Conservation (phyloP, 2,797 vertebrate genomes). For the Sebastes oblongus region DNA sequence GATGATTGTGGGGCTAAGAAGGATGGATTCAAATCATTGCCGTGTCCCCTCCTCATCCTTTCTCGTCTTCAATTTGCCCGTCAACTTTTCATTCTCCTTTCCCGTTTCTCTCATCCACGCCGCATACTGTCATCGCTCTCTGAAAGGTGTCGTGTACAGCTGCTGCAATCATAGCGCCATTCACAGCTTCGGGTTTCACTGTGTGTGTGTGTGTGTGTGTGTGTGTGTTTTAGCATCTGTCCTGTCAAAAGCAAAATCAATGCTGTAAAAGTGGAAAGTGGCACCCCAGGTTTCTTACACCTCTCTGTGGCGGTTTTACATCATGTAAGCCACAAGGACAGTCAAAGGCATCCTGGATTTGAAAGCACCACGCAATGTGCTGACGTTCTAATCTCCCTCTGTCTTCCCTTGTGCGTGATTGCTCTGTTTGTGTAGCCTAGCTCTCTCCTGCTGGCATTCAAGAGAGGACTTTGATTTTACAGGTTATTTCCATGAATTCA, state of each 20-base stretch:
- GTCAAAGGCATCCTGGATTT: constrained; percentile 35
- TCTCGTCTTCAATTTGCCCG: background rate
- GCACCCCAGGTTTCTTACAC: constrained; percentile 49
- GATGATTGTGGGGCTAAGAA: constrained; percentile 25
- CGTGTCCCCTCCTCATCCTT: background rate
- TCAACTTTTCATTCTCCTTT: constrained; percentile 7
- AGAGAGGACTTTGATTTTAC: constrained; percentile 35
- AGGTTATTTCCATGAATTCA: constrained; percentile 43
- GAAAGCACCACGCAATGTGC: background rate
- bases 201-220: background rate
- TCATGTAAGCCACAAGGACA: constrained; percentile 67
- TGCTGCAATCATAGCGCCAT: constrained; percentile 4
- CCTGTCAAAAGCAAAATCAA: constrained; percentile 24
- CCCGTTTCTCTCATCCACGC: background rate
- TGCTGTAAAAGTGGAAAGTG: constrained; percentile 23
- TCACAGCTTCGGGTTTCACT: background rate
- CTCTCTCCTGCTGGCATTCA: constrained; percentile 5
- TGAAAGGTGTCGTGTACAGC: background rate
- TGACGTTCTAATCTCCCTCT: constrained; percentile 22
- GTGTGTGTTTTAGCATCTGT: background rate
- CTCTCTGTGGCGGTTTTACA: constrained; percentile 53
- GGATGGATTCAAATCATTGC: constrained; percentile 31
- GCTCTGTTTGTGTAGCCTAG: background rate
- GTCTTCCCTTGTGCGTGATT: background rate
- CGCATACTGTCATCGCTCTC: background rate